Conservation (phyloP, 2,113 vertebrate species). For the Caloenas nicobarica region DNA sequence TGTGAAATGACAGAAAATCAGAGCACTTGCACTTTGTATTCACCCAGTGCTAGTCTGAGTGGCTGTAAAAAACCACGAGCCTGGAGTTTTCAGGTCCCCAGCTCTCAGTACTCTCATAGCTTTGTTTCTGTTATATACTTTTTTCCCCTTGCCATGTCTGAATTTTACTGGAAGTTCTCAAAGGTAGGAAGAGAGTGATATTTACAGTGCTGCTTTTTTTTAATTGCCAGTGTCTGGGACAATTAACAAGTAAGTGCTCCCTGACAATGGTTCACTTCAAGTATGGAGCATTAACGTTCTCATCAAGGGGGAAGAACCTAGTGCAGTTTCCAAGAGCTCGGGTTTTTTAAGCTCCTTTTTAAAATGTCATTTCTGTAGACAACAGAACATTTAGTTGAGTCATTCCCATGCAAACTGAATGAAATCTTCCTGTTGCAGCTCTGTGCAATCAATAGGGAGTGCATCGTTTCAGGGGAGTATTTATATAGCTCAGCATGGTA, state of each 20-base stretch:
- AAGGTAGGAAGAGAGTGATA: not conserved
- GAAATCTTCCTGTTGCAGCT: not conserved
- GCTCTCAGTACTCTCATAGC: not conserved
- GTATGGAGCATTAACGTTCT: not conserved
- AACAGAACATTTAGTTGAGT: not conserved
- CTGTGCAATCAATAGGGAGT: not conserved
- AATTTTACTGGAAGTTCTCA: not conserved
- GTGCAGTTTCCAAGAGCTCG: not conserved
- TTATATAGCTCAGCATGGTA: not conserved
- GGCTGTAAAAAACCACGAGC: not conserved
- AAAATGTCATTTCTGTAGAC: not conserved
- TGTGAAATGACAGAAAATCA: not conserved
- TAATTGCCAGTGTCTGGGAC: not conserved
- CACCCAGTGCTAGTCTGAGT: not conserved
- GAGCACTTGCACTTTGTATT: not conserved
- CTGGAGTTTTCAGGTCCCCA: not conserved
- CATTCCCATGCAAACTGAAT: not conserved
- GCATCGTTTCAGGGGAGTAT: not conserved
- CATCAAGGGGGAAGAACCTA: not conserved
- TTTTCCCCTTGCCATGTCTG: not conserved
- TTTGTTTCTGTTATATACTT: not conserved
- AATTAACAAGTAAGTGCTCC: not conserved
- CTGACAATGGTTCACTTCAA: not conserved
- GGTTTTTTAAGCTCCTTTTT: not conserved
- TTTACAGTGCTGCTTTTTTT: not conserved